phyloP scores from a whole-genome alignment of 1,140 invertebrate genomes.

The Halyomorpha halys region DNA sequence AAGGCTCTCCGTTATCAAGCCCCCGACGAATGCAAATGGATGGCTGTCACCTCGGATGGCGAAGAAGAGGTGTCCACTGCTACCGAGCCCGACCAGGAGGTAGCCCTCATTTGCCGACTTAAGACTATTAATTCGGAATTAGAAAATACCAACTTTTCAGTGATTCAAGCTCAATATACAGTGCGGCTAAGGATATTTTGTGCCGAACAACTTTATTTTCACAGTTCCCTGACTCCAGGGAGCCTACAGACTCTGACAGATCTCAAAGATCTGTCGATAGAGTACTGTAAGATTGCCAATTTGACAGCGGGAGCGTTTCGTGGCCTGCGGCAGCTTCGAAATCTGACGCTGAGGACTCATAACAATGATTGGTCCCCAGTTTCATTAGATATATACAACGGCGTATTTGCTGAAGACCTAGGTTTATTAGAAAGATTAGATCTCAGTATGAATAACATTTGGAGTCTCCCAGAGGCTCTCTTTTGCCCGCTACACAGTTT shows the following conservation, averaged over 20 bases:
- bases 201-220: constrained; percentile 72
- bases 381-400: constrained; percentile 63
- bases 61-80: constrained; percentile 38
- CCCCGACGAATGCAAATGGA: constrained; percentile 75
- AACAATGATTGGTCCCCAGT: constrained; percentile 81
- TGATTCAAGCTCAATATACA: constrained; percentile 76
- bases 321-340: constrained; percentile 66
- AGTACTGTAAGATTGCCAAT: constrained; percentile 82
- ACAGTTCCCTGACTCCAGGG: constrained; percentile 71
- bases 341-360: constrained; percentile 75
- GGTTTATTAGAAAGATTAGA: constrained; percentile 66
- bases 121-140: constrained; percentile 78
- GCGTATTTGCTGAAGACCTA: constrained; percentile 63
- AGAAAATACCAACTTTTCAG: constrained; percentile 81
- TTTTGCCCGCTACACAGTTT: constrained; percentile 68
- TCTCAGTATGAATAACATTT: constrained; percentile 79
- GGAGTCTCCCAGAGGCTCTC: constrained; percentile 67
- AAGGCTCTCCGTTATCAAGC: constrained; percentile 64
- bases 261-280: constrained; percentile 70
- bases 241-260: constrained; percentile 74
- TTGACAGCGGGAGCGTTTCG: constrained; percentile 73
- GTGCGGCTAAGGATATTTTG: constrained; percentile 70
- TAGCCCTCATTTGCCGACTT: constrained; percentile 66
- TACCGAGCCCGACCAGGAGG: constrained; percentile 47
- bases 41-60: constrained; percentile 42